A percentile compares a stretch with the other conserved stretches of the same genome.
Conservation (phyloP, 2,888 invertebrate genomes). For the Acleris emargana region DNA sequence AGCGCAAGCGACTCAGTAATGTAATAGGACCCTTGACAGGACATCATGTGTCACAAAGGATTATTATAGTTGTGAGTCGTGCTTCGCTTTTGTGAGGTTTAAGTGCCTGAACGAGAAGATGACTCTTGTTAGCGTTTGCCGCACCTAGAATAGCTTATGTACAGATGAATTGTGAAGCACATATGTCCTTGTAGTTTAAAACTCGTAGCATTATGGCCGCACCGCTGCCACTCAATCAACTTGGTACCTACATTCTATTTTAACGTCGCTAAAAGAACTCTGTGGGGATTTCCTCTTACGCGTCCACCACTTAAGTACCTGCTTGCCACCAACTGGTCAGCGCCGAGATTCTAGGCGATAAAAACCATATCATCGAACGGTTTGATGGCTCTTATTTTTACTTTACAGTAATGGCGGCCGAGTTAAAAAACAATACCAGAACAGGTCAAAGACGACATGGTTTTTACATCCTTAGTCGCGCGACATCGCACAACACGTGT, state of each 20-base stretch:
- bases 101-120: constrained; percentile 25
- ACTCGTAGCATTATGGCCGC: neutral
- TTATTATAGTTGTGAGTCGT: constrained; percentile 6
- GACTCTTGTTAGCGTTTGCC: constrained; percentile 17
- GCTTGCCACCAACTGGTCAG: no score
- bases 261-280: constrained; percentile 1
- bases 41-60: constrained; percentile 1
- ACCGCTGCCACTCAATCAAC: constrained; percentile 8
- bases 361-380: no score
- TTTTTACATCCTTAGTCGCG: no score
- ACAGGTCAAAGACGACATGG: no score
- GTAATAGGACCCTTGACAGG: constrained; percentile 5
- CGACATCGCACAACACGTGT: no score
- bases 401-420: no score
- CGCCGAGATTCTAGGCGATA: no score
- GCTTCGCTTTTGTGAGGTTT: constrained; percentile 18
- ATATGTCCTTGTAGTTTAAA: neutral
- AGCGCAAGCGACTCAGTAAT: constrained; percentile 4
- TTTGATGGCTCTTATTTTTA: no score
- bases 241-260: constrained; percentile 7
- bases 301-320: no score
- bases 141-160: constrained; percentile 5
- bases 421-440: no score
- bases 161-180: neutral
- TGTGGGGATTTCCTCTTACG: no score